Conservation (phyloP, 2,888 invertebrate species). For the Abscondita cerata region DNA sequence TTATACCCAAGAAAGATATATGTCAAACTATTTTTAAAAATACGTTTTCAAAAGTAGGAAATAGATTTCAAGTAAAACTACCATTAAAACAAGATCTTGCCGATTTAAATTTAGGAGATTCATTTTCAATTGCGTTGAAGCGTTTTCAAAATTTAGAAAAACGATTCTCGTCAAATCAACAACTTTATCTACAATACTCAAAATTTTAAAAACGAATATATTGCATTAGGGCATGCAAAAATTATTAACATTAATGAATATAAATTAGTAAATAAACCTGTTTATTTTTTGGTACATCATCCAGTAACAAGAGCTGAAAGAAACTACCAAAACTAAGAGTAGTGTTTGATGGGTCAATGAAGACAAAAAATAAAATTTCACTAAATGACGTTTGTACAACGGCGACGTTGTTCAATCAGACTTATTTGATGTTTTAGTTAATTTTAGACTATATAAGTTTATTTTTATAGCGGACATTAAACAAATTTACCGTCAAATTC, state of each 20-base stretch:
- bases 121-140: constrained; percentile 1
- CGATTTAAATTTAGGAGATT: not conserved
- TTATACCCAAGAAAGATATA: not conserved
- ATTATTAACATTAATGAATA: not conserved
- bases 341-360: constrained; percentile 14
- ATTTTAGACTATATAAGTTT: too few species aligned
- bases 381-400: constrained; percentile 10
- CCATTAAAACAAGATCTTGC: not conserved
- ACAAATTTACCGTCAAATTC: constrained; percentile 2
- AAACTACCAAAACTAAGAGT: constrained; percentile 11
- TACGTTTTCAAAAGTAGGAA: not conserved
- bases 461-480: too few species aligned
- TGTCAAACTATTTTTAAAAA: not conserved
- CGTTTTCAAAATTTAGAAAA: constrained; percentile 8
- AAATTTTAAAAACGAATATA: constrained; percentile 32
- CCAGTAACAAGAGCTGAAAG: too few species aligned
- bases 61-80: not conserved
- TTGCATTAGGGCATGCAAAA: constrained; percentile 20
- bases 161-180: constrained; percentile 8
- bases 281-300: constrained; percentile 13
- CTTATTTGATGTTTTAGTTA: constrained; percentile 6
- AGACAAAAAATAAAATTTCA: constrained; percentile 1
- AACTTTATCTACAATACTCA: constrained; percentile 25
- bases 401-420: constrained; percentile 7
- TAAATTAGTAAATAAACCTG: not conserved